Evolutionary conservation across 2,797 vertebrate species (phyloP).

Genomic region (Diceros bicornis): DNA sequence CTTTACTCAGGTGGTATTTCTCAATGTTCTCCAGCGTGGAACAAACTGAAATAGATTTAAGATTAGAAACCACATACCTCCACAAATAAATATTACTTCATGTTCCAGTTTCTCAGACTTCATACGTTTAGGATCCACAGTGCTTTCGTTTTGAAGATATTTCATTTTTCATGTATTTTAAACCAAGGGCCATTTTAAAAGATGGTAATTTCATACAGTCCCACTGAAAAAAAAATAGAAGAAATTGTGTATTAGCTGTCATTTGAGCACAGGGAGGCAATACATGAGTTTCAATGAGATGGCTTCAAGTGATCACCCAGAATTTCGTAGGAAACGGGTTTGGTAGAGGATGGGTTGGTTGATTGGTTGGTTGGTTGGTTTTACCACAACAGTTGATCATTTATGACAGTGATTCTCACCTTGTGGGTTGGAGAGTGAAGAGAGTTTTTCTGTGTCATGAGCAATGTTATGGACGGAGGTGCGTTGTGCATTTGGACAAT

Average conservation of each 20-base stretch:
- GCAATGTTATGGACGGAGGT: not conserved
- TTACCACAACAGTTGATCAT: not conserved
- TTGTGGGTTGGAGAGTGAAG: not conserved
- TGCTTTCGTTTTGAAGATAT: slow-evolving; percentile 22
- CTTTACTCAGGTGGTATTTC: slow-evolving; percentile 57
- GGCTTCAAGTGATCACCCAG: not conserved
- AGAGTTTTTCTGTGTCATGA: not conserved
- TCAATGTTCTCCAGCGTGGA: slow-evolving; percentile 56
- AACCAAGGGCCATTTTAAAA: slow-evolving; percentile 28
- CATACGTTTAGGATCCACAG: not conserved
- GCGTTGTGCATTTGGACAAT: rapidly evolving
- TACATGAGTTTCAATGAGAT: not conserved
- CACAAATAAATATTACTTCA: slow-evolving; percentile 66
- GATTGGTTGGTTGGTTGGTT: not conserved
- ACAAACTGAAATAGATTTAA: slow-evolving; percentile 78
- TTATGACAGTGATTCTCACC: not conserved
- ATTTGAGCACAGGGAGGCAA: not conserved
- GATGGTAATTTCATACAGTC: not conserved
- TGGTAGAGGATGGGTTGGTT: not conserved
- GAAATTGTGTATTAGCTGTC: not conserved
- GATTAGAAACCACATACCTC: slow-evolving; percentile 70
- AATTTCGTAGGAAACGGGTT: not conserved
- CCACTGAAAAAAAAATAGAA: not conserved
- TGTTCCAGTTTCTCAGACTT: slow-evolving; percentile 59
- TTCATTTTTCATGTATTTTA: slow-evolving; percentile 60